These are phyloP conservation scores for Artibeus lituratus DNA, from an alignment of 2,797 vertebrate species.

Conservation along the genomic window DNA sequence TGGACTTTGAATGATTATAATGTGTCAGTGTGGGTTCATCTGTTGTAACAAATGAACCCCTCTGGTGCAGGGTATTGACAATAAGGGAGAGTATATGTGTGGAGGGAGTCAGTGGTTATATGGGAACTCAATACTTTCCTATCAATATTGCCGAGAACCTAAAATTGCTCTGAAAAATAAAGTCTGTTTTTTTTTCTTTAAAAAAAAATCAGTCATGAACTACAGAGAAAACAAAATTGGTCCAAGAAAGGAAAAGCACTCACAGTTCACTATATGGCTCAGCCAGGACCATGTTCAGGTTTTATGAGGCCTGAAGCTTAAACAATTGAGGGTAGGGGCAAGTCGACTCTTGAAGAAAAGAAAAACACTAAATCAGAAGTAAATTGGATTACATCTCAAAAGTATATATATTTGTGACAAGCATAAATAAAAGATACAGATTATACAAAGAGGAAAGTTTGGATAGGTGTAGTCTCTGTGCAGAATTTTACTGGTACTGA, in stretches of 20 bases:
- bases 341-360: not conserved
- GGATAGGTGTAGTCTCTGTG: not conserved
- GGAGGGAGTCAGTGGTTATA: not conserved
- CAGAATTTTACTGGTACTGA: not conserved
- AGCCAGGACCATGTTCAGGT: not conserved
- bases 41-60: not conserved
- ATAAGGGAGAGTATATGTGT: not conserved
- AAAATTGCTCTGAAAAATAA: not conserved
- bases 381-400: not conserved
- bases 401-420: not conserved
- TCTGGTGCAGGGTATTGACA: not conserved
- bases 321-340: not conserved
- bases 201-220: not conserved
- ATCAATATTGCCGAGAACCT: not conserved
- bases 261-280: not conserved
- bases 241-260: not conserved
- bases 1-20: not conserved
- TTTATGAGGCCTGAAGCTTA: not conserved
- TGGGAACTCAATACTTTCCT: not conserved
- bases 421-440: not conserved
- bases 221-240: not conserved
- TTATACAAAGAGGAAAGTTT: not conserved
- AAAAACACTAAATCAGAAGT: not conserved
- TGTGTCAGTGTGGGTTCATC: not conserved
- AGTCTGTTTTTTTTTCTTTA: not conserved